Base-by-base conservation (phyloP, 2,888 invertebrate species). In the Zonitis immaculata region DNA sequence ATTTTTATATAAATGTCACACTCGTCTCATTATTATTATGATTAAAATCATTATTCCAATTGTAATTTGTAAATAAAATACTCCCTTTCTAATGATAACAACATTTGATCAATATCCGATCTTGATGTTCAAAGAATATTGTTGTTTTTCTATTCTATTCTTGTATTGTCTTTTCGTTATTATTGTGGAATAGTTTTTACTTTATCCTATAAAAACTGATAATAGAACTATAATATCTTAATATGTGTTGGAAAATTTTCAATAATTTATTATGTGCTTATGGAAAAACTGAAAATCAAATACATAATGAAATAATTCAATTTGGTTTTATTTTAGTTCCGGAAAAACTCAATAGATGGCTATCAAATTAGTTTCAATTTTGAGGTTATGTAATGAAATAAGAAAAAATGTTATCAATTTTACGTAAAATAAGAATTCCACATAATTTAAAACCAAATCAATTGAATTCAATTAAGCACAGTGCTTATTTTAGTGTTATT, bases 241-340 rank as follows among this genome's bases (percentile, higher is more conserved):
- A 54, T 64, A 62, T 67, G 68, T 65, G 67, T 68, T 68, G 61
- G 57, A 63, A 65, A 62, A 62, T 67, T 66, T 68, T 67, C 66
- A 67, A 66, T 69, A 66, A 69, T 69, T 69, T 69, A 69, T 69
- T 68, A 60, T 60, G 66, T 60, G 59, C 62, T 61, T 64, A 60
- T 61, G n/a, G 42, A 59, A 56, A 54, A 55, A 35, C 16, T 35
- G 47, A 50, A 28, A 57, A 61, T 52, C 56, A 58, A 56, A 58
- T 60, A 56, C 32, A 32, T 7, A 32, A 32, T 32, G 32, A 32
- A 14, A 14, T 32, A n/a, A n/a, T n/a, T n/a, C n/a, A n/a, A n/a
- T n/a, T n/a, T n/a, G n/a, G n/a, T n/a, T n/a, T n/a, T n/a, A n/a
- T n/a, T n/a, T n/a, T n/a, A n/a, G n/a, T n/a, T n/a, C n/a, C n/a